Percentiles rank a stretch among this genome's conserved stretches.
phyloP scores from a whole-genome alignment of 2,113 vertebrate genomes.

The chimpanzee (Pan troglodytes) region NHGRI_mPanTro3-v2.1_pri NC_072420.2:47128001-47128500 shows the following conservation, averaged over 20 bases:
- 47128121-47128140: background rate
- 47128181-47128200: background rate
- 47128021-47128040: background rate
- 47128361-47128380: background rate
- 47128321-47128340: background rate
- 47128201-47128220: too few species aligned
- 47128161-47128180: background rate
- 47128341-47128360: background rate
- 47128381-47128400: background rate
- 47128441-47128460: background rate
- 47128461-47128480: background rate
- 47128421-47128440: background rate
- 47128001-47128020: background rate
- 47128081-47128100: background rate
- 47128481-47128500: background rate
- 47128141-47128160: background rate
- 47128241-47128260: background rate
- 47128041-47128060: background rate
- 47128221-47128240: accelerated
- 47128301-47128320: background rate
- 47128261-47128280: accelerated
- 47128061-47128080: background rate
- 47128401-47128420: background rate
- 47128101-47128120: background rate
- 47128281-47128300: accelerated